A percentile compares a stretch with the other conserved stretches of the same genome.
Evolutionary conservation across 1,140 invertebrate genomes (phyloP).

Genomic region (Wiebesia pumilae): DNA sequence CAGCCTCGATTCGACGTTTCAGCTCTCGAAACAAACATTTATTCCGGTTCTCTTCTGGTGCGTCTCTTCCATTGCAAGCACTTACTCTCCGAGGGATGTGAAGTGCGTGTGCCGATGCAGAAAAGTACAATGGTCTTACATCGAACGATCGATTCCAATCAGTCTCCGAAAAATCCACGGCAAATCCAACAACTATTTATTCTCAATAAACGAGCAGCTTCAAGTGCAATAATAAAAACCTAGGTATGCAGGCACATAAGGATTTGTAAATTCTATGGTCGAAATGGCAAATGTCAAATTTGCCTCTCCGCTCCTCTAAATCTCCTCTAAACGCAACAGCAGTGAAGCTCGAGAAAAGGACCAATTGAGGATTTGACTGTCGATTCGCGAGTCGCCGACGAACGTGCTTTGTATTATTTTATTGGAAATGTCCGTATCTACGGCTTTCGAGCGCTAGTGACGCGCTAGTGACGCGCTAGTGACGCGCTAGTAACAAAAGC

Average conservation of each 20-base stretch:
- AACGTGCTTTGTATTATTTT: background rate
- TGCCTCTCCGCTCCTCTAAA: background rate
- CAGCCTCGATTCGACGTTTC: background rate
- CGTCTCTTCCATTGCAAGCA: background rate
- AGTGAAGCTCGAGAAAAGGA: background rate
- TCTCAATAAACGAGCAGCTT: background rate
- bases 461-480: no score
- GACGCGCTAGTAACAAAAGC: no score
- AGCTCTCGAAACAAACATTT: background rate
- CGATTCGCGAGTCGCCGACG: background rate
- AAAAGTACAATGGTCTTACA: background rate
- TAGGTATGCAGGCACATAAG: background rate
- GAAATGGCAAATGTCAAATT: background rate
- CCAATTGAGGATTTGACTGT: constrained; percentile 12
- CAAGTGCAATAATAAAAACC: background rate
- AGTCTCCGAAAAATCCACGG: constrained; percentile 8
- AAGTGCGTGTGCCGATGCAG: background rate
- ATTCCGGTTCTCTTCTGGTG: background rate
- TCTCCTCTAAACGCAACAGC: background rate
- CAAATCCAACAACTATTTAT: constrained; percentile 4
- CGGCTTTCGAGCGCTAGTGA: no score
- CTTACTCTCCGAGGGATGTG: background rate
- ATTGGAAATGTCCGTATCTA: background rate
- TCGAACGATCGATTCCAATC: constrained; percentile 22
- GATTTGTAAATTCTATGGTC: no score